Base-by-base conservation (phyloP, 1,140 invertebrate species). In the Aphaenogaster ashmeadi region DNA sequence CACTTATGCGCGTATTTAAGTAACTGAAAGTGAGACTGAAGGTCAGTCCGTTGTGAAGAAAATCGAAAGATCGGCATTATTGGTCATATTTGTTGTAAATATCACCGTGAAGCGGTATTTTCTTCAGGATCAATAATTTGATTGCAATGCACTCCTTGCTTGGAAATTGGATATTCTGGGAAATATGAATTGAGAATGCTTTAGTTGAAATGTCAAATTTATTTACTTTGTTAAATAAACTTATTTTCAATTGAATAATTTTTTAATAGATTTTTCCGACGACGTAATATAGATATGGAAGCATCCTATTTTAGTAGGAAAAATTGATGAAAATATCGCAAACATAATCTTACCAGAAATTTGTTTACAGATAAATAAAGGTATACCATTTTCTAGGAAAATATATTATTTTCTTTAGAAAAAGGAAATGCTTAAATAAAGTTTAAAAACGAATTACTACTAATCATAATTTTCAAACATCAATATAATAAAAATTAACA, bases 191-290 rank as follows among this genome's bases (percentile, higher is more conserved):
- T 69, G n/a, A 81, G 69, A 81, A 71, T 36, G 36, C 47, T 79
- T 80, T 69, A 67, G 44, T 38, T 71, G n/a, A 66, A 81, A 81
- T n/a, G 64, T 81, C 36, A 81, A 81, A 81, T 41, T 81, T 71
- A 71, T 71, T 81, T 81, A 71, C 36, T 21, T 56, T 9, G 33
- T 21, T 71, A 81, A 81, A 54, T 71, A 81, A 81, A 81, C 64
- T 71, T 71, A 54, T 71, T 44, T 71, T 54, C 13, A 81, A 71
- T 21, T 47, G 78, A 80, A 80, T 80, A 38, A 71, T 38, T 81
- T 81, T 27, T 69, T 21, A 15, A 81, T 69, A 67, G 47, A 69
- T 54, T 69, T 79, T 64, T 52, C 62, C 60, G 9, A 77, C n/a
- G 33, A 27, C 8, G 9, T 56, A 44, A 56, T 27, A 13, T 56